Evolutionary conservation across 2,113 vertebrate genomes (phyloP).

Genomic region (Datnioides undecimradiatus): DNA sequence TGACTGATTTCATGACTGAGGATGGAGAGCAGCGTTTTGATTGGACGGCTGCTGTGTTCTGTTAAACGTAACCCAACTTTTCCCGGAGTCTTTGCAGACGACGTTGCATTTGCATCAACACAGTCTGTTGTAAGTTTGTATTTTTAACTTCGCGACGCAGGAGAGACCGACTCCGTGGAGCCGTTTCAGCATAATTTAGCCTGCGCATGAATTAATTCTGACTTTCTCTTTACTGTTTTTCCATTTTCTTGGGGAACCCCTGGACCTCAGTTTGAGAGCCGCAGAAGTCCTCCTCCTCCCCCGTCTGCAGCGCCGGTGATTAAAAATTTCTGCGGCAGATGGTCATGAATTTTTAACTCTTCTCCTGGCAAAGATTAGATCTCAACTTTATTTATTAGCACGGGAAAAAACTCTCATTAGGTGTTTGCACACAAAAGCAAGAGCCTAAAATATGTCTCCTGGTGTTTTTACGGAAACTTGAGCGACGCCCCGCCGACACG

Average conservation of each 20-base stretch:
- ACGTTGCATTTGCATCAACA: no score
- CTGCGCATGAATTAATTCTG: neutral
- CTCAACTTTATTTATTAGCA: slow-evolving; percentile 41
- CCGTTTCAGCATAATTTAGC: neutral
- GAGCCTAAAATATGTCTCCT: neutral
- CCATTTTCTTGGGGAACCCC: neutral
- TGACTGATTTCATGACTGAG: neutral
- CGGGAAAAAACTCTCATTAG: neutral
- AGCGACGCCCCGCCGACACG: neutral
- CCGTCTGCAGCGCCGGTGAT: slow-evolving; percentile 14
- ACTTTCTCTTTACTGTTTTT: neutral
- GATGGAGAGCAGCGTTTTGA: no score
- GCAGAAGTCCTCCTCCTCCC: slow-evolving; percentile 18
- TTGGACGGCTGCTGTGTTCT: no score
- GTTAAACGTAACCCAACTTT: no score
- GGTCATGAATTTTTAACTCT: slow-evolving; percentile 40
- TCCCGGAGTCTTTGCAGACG: no score
- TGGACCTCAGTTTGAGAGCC: neutral
- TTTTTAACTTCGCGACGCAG: no score
- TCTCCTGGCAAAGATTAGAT: slow-evolving; percentile 34
- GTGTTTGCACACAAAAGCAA: slow-evolving; percentile 4
- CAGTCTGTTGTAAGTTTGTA: no score
- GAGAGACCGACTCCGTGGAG: neutral
- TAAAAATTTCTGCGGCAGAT: slow-evolving; percentile 60
- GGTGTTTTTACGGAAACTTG: neutral